Base-by-base conservation (phyloP, 2,888 invertebrate species). In the Tortrix viridana region DNA sequence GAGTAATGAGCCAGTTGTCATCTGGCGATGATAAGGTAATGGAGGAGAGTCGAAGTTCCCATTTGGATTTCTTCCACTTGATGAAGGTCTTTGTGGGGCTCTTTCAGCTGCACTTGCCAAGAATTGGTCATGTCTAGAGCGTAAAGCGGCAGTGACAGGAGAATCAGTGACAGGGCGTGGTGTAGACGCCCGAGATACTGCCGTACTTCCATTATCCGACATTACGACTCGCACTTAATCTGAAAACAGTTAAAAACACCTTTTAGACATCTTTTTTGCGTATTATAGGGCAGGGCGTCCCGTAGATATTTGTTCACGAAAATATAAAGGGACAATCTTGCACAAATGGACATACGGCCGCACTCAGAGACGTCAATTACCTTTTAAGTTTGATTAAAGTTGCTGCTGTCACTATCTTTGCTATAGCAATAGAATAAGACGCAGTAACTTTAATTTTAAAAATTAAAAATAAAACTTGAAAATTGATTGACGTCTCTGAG, bases 21-120 rank as follows among this genome's bases (percentile, higher is more conserved):
- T 86, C 76, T 95, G 95, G 71, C 95, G 94, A 71, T 95, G 95
- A 76, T 95, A 95, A 41, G 94, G 93, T 69, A 95, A 70, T 16
- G 93, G 92, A 67, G 95, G 93, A 9, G 95, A 93, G 63, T 95
- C 95, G 70, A 94, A 95, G 69, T 89, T 93, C 57, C 92, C 91
- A 60, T 85, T 88, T 38, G 91, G 85, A 67, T 88, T 89, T 70
- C 93, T 89, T 46, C 93, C 92, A 61, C 88, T 93, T 19, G 94
- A 93, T 2, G 91, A 84, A 66, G 92, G 88, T 70, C 90, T 80
- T 73, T 86, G 85, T 67, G 87, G 89, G 37, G 83, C 84, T 81
- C 90, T 81, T 67, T 91, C 91, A 55, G 92, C 88, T 53, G 94
- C 88, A 71, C 93, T 93, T 65, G 93, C 93, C 69, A 94, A 86